Conservation (phyloP, 2,797 vertebrate species). For the Micrastur ruficollis region DNA sequence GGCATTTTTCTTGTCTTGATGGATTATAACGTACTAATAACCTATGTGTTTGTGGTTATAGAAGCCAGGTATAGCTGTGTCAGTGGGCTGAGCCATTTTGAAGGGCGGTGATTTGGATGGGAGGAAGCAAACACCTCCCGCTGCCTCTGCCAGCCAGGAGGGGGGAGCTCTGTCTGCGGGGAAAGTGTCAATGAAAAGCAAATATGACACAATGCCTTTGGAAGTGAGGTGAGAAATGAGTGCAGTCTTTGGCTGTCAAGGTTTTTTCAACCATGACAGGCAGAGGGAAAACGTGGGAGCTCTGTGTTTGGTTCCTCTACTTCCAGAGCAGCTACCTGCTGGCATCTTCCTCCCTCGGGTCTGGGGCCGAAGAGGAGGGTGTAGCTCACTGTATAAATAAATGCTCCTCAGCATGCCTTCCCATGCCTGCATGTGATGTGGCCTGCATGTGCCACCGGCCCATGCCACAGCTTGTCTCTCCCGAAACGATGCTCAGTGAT, state of each 20-base stretch:
- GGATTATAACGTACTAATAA: not conserved
- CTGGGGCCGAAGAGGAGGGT: not conserved
- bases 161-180: not conserved
- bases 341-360: not conserved
- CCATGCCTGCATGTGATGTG: accelerated
- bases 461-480: not conserved
- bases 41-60: not conserved
- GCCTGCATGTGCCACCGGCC: not conserved
- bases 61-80: not conserved
- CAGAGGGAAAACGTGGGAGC: not conserved
- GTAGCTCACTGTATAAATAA: not conserved
- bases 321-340: not conserved
- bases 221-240: not conserved
- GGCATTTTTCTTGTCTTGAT: not conserved
- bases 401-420: not conserved
- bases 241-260: not conserved
- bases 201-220: not conserved
- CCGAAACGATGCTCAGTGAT: not conserved
- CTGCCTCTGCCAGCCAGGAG: not conserved
- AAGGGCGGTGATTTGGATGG: not conserved
- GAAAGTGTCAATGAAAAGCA: not conserved
- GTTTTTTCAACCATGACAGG: not conserved
- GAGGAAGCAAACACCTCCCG: not conserved
- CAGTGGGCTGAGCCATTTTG: not conserved
- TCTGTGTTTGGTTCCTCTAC: not conserved